phyloP scores from a whole-genome alignment of 2,113 vertebrate genomes.

The Oxygymnocypris stewartii region DNA sequence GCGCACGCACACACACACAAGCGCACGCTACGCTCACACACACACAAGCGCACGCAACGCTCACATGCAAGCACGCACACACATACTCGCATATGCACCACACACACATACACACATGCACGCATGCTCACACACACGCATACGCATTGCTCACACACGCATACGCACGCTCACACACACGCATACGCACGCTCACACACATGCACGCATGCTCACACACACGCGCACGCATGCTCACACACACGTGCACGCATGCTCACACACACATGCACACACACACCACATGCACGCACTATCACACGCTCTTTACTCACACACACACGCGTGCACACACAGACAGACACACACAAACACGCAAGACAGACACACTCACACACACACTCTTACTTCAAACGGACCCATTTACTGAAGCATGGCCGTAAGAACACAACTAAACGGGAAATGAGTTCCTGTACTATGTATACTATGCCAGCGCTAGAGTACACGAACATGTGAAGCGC shows the following conservation, averaged over 20 bases:
- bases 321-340: too few species aligned
- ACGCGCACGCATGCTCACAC: too few species aligned
- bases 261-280: too few species aligned
- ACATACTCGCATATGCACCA: neutral
- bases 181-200: too few species aligned
- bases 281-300: neutral
- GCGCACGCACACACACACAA: neutral
- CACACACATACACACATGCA: neutral
- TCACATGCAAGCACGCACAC: neutral
- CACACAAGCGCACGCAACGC: neutral
- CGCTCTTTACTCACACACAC: constrained; percentile 10
- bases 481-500: constrained; percentile 57
- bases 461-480: neutral
- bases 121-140: too few species aligned
- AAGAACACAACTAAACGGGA: constrained; percentile 50
- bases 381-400: constrained; percentile 49
- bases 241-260: too few species aligned
- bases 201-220: too few species aligned
- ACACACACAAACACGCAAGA: too few species aligned
- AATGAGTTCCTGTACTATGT: constrained; percentile 57
- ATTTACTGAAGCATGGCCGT: constrained; percentile 58
- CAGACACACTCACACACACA: too few species aligned
- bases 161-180: too few species aligned
- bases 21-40: neutral
- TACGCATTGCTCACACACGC: too few species aligned